Evolutionary conservation across 2,888 invertebrate species (phyloP).

Genomic region (Chymomyza caudatula): DNA sequence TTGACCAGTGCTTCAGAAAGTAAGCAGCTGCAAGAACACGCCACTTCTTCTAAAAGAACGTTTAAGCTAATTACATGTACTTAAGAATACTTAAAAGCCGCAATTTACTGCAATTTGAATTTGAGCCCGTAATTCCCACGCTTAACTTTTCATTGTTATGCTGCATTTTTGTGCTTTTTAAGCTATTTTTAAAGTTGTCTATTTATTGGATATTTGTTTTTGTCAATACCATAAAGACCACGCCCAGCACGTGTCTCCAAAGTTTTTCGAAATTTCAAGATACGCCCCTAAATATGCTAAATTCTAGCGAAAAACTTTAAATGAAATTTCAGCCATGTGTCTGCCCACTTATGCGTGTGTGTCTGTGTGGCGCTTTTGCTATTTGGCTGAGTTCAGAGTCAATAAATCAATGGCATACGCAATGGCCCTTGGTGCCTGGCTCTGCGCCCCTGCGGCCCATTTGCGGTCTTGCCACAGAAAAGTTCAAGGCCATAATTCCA

Average conservation of each 20-base stretch:
- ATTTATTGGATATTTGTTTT: neutral
- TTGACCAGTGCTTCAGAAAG: too few species aligned
- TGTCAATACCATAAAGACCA: slow-evolving; percentile 6
- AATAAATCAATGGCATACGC: slow-evolving; percentile 66
- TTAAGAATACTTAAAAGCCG: neutral
- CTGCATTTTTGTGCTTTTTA: neutral
- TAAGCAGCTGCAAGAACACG: too few species aligned
- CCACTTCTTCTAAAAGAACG: neutral
- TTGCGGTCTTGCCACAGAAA: slow-evolving; percentile 17
- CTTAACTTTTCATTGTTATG: neutral
- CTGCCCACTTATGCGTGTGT: neutral
- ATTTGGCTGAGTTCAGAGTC: slow-evolving; percentile 45
- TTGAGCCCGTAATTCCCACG: neutral
- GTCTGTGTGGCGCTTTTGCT: neutral
- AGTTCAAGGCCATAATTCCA: slow-evolving; percentile 67
- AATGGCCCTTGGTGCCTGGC: slow-evolving; percentile 25
- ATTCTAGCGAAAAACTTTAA: slow-evolving; percentile 50
- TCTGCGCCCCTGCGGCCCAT: neutral
- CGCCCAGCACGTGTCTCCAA: neutral
- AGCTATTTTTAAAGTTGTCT: neutral
- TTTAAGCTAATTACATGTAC: neutral
- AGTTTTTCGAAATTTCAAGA: neutral
- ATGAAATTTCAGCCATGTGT: slow-evolving; percentile 42
- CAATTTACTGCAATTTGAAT: neutral
- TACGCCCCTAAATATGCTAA: slow-evolving; percentile 46